These are phyloP conservation scores for Mellivora capensis DNA, from an alignment of 2,113 vertebrate genomes.

Conservation along the genomic window DNA sequence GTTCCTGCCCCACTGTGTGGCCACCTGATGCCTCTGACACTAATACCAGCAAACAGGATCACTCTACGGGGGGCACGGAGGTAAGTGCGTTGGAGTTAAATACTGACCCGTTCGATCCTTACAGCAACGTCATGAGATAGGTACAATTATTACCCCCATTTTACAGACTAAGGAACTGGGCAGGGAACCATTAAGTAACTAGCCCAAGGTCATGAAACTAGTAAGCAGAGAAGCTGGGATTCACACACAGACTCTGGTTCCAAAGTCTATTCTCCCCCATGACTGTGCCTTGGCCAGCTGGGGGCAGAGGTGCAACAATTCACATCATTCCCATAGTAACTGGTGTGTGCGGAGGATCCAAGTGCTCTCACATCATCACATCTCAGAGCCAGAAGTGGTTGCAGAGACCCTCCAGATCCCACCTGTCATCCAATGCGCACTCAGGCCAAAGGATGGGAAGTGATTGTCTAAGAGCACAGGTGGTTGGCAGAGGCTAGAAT, in stretches of 20 bases:
- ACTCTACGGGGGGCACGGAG: neutral
- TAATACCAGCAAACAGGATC: neutral
- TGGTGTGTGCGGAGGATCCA: neutral
- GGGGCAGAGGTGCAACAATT: neutral
- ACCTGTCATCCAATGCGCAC: neutral
- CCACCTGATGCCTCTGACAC: neutral
- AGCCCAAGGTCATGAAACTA: neutral
- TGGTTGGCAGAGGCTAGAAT: neutral
- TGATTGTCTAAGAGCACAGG: neutral
- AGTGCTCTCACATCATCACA: neutral
- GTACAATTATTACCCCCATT: neutral
- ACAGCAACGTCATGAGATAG: neutral
- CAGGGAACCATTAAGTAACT: neutral
- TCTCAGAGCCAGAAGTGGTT: neutral
- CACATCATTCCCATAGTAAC: neutral
- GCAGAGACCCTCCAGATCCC: neutral
- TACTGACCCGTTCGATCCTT: neutral
- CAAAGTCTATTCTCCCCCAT: neutral
- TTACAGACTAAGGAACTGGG: constrained; percentile 15
- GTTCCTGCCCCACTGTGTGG: neutral
- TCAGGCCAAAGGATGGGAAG: neutral
- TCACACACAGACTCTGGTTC: neutral
- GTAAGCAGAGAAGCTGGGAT: neutral
- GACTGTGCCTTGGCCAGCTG: neutral
- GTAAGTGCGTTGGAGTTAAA: neutral